Percentiles rank a stretch among this genome's conserved stretches.
Conservation (phyloP, 2,888 invertebrate genomes). For the Hirtodrosophila alboralis region DNA sequence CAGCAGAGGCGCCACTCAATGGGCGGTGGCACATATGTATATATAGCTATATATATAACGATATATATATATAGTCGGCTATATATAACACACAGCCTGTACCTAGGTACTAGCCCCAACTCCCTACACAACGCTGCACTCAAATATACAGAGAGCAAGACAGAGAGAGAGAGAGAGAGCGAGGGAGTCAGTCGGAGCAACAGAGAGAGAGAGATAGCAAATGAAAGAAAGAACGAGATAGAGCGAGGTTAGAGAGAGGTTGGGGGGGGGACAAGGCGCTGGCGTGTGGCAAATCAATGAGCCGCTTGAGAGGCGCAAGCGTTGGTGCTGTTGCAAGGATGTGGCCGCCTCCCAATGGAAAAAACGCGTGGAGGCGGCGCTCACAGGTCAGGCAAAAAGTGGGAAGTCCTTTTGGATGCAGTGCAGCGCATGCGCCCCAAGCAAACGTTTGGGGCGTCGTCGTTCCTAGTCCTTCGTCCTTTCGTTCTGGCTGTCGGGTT, state of each 20-base stretch:
- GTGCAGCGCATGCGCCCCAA: constrained; percentile 47
- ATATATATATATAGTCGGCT: background rate
- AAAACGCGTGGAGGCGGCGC: constrained; percentile 69
- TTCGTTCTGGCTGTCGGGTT: background rate
- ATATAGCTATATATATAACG: constrained; percentile 9
- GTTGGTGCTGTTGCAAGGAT: constrained; percentile 51
- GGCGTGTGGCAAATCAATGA: constrained; percentile 38
- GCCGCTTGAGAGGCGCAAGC: constrained; percentile 68
- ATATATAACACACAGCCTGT: background rate
- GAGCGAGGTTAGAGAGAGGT: constrained; percentile 5
- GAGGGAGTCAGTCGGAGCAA: constrained; percentile 11
- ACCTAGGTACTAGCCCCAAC: no score
- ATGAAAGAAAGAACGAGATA: constrained; percentile 5
- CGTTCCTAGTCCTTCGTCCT: background rate
- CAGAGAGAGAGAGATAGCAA: background rate
- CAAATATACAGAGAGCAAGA: constrained; percentile 9
- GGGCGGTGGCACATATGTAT: constrained; percentile 32
- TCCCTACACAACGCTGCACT: no score
- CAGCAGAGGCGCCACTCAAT: constrained; percentile 13
- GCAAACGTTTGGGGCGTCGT: constrained; percentile 14
- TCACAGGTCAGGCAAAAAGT: constrained; percentile 44
- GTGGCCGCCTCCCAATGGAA: constrained; percentile 71
- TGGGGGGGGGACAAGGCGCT: constrained; percentile 15
- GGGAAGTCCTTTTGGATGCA: constrained; percentile 71
- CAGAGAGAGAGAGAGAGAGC: background rate